phyloP scores from a whole-genome alignment of 2,113 vertebrate species.

The Mixornis gularis region DNA sequence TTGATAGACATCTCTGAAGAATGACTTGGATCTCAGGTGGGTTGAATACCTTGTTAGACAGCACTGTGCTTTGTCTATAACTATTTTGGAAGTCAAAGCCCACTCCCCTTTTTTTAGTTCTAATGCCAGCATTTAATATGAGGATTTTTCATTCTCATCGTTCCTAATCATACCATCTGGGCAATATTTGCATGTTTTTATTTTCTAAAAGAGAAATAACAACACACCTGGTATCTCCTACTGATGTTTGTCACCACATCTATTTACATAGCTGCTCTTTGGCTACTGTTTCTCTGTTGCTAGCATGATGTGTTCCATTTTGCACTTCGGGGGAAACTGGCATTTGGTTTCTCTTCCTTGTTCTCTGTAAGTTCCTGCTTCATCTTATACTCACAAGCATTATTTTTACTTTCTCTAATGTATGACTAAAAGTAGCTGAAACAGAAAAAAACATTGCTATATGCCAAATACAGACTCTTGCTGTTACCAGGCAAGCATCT shows the following conservation, averaged over 20 bases:
- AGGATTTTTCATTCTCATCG: background rate
- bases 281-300: background rate
- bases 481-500: background rate
- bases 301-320: background rate
- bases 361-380: background rate
- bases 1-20: background rate
- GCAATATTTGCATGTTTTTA: background rate
- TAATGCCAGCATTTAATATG: background rate
- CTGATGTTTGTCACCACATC: background rate
- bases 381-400: background rate
- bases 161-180: background rate
- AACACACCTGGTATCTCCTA: background rate
- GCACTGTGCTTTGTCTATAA: background rate
- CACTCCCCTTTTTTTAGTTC: background rate
- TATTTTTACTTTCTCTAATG: background rate
- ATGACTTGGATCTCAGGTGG: background rate
- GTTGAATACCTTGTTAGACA: background rate
- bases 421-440: background rate
- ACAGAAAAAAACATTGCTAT: background rate
- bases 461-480: background rate
- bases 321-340: background rate
- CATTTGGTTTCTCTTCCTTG: background rate
- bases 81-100: background rate
- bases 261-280: background rate
- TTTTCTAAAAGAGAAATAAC: background rate